phyloP scores from a whole-genome alignment of 2,888 invertebrate species.

The Mimachlamys varia region DNA sequence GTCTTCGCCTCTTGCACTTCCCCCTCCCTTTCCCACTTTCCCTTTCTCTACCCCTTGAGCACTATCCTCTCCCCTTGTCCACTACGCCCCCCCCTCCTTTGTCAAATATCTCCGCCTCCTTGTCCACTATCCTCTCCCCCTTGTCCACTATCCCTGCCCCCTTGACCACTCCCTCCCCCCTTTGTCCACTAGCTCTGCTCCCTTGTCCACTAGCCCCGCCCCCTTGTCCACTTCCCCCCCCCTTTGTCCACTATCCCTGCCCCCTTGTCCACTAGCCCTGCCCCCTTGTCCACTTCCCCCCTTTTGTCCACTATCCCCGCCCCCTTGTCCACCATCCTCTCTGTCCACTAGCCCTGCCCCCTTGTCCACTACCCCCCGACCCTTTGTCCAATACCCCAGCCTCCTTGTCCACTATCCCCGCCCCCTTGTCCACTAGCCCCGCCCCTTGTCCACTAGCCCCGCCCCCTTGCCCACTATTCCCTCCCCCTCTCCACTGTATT shows the following conservation, averaged over 20 bases:
- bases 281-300: not conserved
- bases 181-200: not conserved
- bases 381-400: not conserved
- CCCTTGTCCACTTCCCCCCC: not conserved
- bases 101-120: not conserved
- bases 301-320: too few relatives aligned
- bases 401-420: not conserved
- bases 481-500: not conserved
- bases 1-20: not conserved
- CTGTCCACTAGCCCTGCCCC: not conserved
- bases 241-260: not conserved
- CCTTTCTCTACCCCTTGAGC: not conserved
- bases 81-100: not conserved
- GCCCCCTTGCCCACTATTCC: not conserved
- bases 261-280: not conserved
- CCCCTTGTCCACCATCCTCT: not conserved
- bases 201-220: not conserved
- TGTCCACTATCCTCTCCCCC: not conserved
- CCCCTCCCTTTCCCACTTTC: not conserved
- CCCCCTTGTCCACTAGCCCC: not conserved
- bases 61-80: not conserved
- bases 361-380: not conserved
- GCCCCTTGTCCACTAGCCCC: not conserved
- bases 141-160: not conserved
- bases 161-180: not conserved